A percentile compares a stretch with the other conserved stretches of the same genome.
phyloP scores from a whole-genome alignment of 2,888 invertebrate species.

The Synergus umbraculus region DNA sequence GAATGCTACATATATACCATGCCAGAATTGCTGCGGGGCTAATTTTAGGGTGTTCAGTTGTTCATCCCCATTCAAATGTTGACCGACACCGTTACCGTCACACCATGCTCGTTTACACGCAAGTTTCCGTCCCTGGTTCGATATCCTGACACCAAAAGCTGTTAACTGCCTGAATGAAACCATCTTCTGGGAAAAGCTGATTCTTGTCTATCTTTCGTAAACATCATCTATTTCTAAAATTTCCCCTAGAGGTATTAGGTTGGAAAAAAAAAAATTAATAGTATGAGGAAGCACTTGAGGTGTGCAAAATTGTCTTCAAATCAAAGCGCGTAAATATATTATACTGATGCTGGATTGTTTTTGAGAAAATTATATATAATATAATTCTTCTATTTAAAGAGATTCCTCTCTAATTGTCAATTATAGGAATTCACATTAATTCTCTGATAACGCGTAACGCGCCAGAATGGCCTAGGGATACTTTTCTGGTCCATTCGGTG shows the following conservation, averaged over 20 bases:
- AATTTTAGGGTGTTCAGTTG: constrained; percentile 77
- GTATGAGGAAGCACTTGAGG: too few relatives aligned
- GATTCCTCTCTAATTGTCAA: constrained; percentile 1
- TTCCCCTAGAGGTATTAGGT: background rate
- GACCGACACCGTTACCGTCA: constrained; percentile 52
- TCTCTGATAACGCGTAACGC: constrained; percentile 56
- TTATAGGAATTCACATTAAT: constrained; percentile 62
- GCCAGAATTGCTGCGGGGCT: constrained; percentile 68
- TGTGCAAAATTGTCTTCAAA: too few relatives aligned
- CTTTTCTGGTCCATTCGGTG: background rate
- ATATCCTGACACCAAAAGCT: constrained; percentile 59
- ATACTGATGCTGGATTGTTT: too few relatives aligned
- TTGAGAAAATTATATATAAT: too few relatives aligned
- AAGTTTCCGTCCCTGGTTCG: constrained; percentile 55
- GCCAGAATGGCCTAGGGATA: constrained; percentile 50
- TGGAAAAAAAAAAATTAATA: too few relatives aligned
- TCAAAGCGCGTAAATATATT: too few relatives aligned
- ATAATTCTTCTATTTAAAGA: background rate
- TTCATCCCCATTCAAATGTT: constrained; percentile 46
- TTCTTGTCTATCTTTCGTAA: constrained; percentile 7
- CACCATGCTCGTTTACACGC: constrained; percentile 62
- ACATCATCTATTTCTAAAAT: constrained; percentile 5
- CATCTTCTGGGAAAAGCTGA: constrained; percentile 31
- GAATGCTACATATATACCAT: constrained; percentile 51
- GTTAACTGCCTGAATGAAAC: constrained; percentile 55